Evolutionary conservation across 2,797 vertebrate species (phyloP).

Genomic region (Sebastes paucispinis): DNA sequence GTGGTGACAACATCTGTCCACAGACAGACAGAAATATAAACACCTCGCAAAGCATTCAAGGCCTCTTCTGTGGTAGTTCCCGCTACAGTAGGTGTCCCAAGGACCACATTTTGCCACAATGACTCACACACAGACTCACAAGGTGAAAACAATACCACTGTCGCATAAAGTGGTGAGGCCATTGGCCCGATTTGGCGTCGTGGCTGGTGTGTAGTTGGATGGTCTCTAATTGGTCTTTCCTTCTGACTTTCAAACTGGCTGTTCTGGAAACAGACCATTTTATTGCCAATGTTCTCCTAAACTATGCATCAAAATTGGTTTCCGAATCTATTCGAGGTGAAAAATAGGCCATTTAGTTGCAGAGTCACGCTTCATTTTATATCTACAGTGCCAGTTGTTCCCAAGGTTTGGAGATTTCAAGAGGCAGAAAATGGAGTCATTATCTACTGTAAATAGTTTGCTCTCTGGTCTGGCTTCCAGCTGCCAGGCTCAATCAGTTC

Average conservation of each 20-base stretch:
- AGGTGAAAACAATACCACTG: too few species aligned
- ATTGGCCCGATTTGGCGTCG: too few species aligned
- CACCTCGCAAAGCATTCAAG: too few species aligned
- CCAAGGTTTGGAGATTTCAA: background rate
- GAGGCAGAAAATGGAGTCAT: constrained; percentile 21
- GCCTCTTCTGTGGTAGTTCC: too few species aligned
- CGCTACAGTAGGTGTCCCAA: background rate
- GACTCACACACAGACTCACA: too few species aligned
- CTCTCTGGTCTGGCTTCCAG: constrained; percentile 19
- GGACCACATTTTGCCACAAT: background rate
- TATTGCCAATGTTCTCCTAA: background rate
- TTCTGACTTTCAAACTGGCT: background rate
- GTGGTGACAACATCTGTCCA: too few species aligned
- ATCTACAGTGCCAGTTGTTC: background rate
- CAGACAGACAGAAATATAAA: too few species aligned
- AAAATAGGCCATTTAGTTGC: background rate
- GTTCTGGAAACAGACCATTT: background rate
- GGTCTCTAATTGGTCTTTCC: background rate
- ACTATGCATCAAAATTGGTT: background rate
- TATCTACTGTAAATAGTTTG: constrained; percentile 2
- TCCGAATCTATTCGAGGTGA: background rate
- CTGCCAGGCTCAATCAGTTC: constrained; percentile 5
- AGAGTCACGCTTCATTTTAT: constrained; percentile 15
- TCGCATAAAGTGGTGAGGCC: too few species aligned
- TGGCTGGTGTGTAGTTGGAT: background rate